A percentile compares a stretch with the other conserved stretches of the same genome.
These are phyloP conservation scores for Poicephalus gulielmi DNA, from an alignment of 2,113 vertebrate genomes.

Conservation along the genomic window DNA sequence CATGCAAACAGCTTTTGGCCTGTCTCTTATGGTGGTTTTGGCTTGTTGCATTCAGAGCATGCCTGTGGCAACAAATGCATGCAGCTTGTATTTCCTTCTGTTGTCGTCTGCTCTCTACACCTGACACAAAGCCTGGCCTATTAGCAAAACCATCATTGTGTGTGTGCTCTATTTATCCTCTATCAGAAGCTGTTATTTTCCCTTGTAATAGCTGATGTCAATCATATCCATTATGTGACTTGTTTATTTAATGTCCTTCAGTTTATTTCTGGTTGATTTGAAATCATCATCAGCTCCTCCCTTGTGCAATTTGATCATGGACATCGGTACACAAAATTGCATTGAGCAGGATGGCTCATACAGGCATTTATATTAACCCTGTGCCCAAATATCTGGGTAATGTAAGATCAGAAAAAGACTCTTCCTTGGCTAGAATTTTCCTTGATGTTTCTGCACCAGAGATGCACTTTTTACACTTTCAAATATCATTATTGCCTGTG, in stretches of 20 bases:
- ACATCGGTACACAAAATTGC: constrained; percentile 24
- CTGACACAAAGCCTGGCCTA: neutral
- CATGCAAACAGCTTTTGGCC: constrained; percentile 20
- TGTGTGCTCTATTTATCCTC: neutral
- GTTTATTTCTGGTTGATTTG: constrained; percentile 61
- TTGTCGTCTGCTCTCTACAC: constrained; percentile 2
- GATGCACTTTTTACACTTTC: neutral
- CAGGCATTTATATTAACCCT: neutral
- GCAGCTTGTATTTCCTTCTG: neutral
- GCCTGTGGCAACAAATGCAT: neutral
- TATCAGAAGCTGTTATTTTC: neutral
- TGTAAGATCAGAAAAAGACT: neutral
- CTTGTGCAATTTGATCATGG: constrained; percentile 9
- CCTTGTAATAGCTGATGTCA: neutral
- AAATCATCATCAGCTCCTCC: constrained; percentile 23
- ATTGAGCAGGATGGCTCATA: neutral
- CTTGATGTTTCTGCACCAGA: neutral
- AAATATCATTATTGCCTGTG: neutral
- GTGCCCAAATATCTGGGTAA: neutral
- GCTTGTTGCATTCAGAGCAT: neutral
- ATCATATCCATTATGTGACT: neutral
- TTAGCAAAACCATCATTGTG: neutral
- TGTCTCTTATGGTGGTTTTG: neutral
- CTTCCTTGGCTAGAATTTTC: neutral
- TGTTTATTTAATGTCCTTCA: constrained; percentile 22